Evolutionary conservation across 1,140 invertebrate species (phyloP).

Genomic region (Antheraea pernyi): DNA sequence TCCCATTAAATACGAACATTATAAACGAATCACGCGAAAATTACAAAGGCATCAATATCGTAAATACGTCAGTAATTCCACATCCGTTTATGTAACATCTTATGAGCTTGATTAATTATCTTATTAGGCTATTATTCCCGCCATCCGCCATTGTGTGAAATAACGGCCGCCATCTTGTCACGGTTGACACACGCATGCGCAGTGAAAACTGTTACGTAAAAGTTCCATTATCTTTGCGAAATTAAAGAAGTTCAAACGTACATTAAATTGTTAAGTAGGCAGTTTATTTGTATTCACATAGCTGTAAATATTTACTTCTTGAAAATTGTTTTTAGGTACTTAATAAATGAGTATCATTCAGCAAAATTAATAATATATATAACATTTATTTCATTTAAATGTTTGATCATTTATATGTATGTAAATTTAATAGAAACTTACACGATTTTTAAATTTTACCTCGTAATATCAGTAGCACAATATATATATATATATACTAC

Average conservation of each 20-base stretch:
- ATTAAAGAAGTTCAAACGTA: background rate
- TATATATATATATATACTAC: too few species aligned
- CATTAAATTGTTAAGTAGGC: background rate
- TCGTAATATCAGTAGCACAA: too few species aligned
- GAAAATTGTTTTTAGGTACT: too few species aligned
- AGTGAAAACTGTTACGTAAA: constrained; percentile 46
- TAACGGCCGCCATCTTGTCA: constrained; percentile 34
- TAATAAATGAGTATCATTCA: too few species aligned
- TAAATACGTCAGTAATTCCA: constrained; percentile 21
- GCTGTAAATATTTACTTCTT: too few species aligned
- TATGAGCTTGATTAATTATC: constrained; percentile 47
- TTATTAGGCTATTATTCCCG: constrained; percentile 51
- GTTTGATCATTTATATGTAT: too few species aligned
- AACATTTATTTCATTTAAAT: too few species aligned
- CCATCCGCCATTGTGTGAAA: constrained; percentile 38
- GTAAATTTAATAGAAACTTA: too few species aligned
- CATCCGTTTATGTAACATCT: constrained; percentile 53
- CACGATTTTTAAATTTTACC: too few species aligned
- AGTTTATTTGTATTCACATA: background rate
- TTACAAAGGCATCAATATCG: background rate
- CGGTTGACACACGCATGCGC: constrained; percentile 25
- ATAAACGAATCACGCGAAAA: background rate
- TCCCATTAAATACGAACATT: background rate
- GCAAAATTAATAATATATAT: too few species aligned
- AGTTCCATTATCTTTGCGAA: constrained; percentile 25